These are phyloP conservation scores for Drosophila borborema DNA, from an alignment of 2,888 invertebrate genomes.

Conservation along the genomic window DNA sequence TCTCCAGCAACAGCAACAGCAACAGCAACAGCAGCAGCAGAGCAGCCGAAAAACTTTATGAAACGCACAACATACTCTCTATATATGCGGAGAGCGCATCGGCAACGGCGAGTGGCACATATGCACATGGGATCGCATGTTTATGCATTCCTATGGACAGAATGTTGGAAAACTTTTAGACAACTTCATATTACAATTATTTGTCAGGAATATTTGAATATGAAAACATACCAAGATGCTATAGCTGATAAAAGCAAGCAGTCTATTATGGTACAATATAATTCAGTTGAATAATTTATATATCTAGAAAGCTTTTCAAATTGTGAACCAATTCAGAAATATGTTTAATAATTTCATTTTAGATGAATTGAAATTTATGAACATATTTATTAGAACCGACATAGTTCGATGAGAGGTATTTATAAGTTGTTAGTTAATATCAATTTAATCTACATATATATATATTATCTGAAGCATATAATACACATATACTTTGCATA, in stretches of 20 bases:
- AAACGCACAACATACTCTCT: conserved; percentile 49
- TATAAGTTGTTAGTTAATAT: neutral
- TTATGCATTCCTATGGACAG: conserved; percentile 7
- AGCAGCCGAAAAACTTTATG: conserved; percentile 62
- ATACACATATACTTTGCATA: neutral
- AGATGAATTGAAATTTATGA: too few relatives aligned
- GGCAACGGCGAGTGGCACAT: conserved; percentile 38
- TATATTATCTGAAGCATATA: too few relatives aligned
- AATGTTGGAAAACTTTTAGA: conserved; percentile 23
- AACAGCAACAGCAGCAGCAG: conserved; percentile 44
- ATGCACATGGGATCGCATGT: conserved; percentile 48
- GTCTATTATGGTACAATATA: neutral
- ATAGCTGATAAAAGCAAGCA: conserved; percentile 1
- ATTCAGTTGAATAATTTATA: neutral
- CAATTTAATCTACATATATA: too few relatives aligned
- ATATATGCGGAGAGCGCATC: conserved; percentile 21
- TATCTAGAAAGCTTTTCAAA: neutral
- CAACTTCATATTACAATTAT: conserved; percentile 2
- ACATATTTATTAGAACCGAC: neutral
- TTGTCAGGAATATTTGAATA: neutral
- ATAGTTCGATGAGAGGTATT: neutral
- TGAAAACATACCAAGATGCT: neutral
- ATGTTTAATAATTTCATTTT: neutral
- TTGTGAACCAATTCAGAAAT: neutral
- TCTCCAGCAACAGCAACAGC: conserved; percentile 44